Conservation (phyloP, 1,140 invertebrate species). For the Nilaparvata lugens region DNA sequence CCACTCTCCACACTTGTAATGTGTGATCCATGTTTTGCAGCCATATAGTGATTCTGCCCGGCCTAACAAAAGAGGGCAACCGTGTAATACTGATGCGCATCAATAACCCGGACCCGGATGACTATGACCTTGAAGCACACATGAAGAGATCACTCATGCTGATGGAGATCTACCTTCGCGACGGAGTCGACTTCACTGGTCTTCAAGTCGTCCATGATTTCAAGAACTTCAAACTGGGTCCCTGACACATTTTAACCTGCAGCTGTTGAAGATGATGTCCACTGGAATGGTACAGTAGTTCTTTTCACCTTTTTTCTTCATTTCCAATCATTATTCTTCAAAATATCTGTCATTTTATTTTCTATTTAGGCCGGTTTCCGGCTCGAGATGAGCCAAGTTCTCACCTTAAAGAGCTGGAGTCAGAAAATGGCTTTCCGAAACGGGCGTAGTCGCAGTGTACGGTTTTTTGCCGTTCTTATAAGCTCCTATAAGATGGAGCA, state of each 20-base stretch:
- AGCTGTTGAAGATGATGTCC: slow-evolving; percentile 16
- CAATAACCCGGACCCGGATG: slow-evolving; percentile 11
- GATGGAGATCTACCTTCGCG: slow-evolving; percentile 18
- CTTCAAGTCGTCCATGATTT: slow-evolving; percentile 19
- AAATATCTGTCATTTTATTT: neutral
- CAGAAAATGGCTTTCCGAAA: too few species aligned
- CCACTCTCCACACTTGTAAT: too few species aligned
- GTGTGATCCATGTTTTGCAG: too few species aligned
- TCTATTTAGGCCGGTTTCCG: too few species aligned
- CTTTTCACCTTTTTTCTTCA: too few species aligned
- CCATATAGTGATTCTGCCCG: slow-evolving; percentile 16
- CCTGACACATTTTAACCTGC: slow-evolving; percentile 15
- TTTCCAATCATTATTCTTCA: too few species aligned
- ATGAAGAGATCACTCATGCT: slow-evolving; percentile 18
- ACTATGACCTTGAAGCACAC: slow-evolving; percentile 16
- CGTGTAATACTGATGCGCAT: slow-evolving; percentile 15
- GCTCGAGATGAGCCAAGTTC: too few species aligned
- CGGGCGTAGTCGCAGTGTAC: too few species aligned
- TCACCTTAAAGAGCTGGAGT: too few species aligned
- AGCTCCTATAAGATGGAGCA: too few species aligned
- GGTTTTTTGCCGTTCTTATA: too few species aligned
- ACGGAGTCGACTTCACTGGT: slow-evolving; percentile 20
- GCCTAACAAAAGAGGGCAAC: slow-evolving; percentile 13
- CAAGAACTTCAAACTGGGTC: slow-evolving; percentile 14
- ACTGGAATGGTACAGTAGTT: slow-evolving; percentile 17